Conservation (phyloP, 2,113 vertebrate species). For the Corythaixoides concolor region DNA sequence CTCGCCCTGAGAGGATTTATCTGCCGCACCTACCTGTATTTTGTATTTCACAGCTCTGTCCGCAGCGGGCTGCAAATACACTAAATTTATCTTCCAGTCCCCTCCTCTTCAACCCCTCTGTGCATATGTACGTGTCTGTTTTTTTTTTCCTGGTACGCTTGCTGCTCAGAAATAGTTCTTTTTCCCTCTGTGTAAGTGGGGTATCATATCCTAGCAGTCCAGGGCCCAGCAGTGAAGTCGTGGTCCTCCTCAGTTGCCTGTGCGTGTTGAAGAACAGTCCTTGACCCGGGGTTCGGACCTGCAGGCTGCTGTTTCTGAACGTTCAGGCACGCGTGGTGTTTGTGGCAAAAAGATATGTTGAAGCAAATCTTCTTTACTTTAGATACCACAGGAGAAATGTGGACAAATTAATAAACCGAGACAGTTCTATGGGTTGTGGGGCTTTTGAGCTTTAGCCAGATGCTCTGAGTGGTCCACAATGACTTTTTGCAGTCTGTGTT, state of each 20-base stretch:
- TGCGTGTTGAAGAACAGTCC: fast-evolving
- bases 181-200: no score
- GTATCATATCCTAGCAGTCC: fast-evolving
- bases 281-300: fast-evolving
- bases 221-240: not conserved
- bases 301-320: not conserved
- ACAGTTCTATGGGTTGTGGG: fast-evolving
- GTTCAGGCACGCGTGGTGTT: fast-evolving
- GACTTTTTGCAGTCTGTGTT: not conserved
- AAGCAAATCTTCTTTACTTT: not conserved
- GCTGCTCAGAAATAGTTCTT: not conserved
- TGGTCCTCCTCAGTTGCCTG: not conserved
- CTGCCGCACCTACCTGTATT: not conserved
- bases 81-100: not conserved
- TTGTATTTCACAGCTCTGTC: not conserved
- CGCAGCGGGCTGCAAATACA: fast-evolving
- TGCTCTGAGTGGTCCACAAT: not conserved
- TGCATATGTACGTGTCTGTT: fast-evolving
- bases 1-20: not conserved
- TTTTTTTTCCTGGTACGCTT: fast-evolving
- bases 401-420: not conserved
- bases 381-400: not conserved
- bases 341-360: not conserved
- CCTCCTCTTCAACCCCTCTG: not conserved
- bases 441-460: not conserved